Percentiles rank a stretch among this genome's conserved stretches.
These are phyloP conservation scores for Oasisia sp. DNA, from an alignment of 2,888 invertebrate species.

Conservation along the genomic window DNA sequence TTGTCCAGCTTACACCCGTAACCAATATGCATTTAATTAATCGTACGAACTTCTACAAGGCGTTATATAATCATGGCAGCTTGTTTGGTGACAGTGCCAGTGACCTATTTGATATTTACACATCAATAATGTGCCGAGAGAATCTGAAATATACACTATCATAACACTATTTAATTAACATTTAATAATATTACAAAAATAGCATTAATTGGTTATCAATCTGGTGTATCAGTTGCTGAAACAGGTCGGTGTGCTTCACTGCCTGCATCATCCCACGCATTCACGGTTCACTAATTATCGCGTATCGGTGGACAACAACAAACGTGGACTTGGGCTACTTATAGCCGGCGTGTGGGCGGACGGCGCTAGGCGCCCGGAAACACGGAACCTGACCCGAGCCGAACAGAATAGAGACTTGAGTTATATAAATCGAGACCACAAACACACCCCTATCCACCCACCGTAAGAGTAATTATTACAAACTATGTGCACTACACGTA, in stretches of 20 bases:
- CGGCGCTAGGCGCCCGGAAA: not conserved
- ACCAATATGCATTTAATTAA: too few species aligned
- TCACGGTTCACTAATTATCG: not conserved
- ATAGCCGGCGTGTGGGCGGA: not conserved
- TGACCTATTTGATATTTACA: too few species aligned
- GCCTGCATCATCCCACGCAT: not conserved
- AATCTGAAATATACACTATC: too few species aligned
- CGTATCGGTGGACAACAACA: not conserved
- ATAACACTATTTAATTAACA: too few species aligned
- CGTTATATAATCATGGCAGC: too few species aligned
- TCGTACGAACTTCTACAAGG: too few species aligned
- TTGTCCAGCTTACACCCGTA: too few species aligned
- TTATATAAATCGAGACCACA: not conserved
- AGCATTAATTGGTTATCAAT: too few species aligned
- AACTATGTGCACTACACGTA: not conserved
- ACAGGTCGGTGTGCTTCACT: not conserved
- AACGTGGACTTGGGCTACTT: not conserved
- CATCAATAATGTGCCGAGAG: too few species aligned
- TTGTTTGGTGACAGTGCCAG: too few species aligned
- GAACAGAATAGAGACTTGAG: not conserved
- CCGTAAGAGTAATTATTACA: not conserved
- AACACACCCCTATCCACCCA: too few species aligned
- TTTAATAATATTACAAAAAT: too few species aligned
- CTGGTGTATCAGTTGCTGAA: not conserved
- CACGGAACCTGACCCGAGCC: not conserved